Base-by-base conservation (phyloP, 2,113 vertebrate genomes). In the Callionymus lyra region DNA sequence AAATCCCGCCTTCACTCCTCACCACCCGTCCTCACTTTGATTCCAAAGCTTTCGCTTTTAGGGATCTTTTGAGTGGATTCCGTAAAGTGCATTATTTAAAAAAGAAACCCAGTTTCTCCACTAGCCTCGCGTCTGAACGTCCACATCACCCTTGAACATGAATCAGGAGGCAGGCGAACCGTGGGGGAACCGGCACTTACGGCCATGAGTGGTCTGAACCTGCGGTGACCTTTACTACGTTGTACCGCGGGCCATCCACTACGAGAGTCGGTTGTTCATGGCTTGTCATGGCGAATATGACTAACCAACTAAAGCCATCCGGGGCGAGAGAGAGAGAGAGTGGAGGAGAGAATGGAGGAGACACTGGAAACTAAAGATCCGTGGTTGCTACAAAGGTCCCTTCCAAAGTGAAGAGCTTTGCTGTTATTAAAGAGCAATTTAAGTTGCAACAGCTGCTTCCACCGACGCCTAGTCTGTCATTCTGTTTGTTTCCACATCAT, bases 1-100 rank as follows among this genome's bases (percentile, higher is more conserved):
- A 50, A 56, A 62, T 73, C 59, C 63, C 67, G 67, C 59, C 54
- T 65, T 60, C 63, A 53, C 52, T 52, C 63, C 41, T 55, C 39
- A 27, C 53, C 38, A 16, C 38, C 42, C 50, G 47, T 47, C 34
- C 44, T 42, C 46, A 32, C 46, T 9, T 1, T 27, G 9, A 13
- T 47, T 35, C 58, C 47, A 32, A 67, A 59, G 49, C 36, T 43
- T 19, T 34, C 12, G 2, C 17, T 10, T 35, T 54, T 41, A 59
- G 44, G 2, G 4, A 16, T 27, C 17, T 38, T n/a, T 16, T 16
- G 32, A n/a, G 21, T 44, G 11, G 16, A 45, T 34, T 34, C 5
- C 1, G 15, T 3, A 31, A 10, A 44, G 33, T 44, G 31, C 17
- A 8, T 27, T 27, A 27, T 27, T 27, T 27, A 27, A 27, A 27